Evolutionary conservation across 2,113 vertebrate genomes (phyloP).

Genomic region (Hucho hucho): DNA sequence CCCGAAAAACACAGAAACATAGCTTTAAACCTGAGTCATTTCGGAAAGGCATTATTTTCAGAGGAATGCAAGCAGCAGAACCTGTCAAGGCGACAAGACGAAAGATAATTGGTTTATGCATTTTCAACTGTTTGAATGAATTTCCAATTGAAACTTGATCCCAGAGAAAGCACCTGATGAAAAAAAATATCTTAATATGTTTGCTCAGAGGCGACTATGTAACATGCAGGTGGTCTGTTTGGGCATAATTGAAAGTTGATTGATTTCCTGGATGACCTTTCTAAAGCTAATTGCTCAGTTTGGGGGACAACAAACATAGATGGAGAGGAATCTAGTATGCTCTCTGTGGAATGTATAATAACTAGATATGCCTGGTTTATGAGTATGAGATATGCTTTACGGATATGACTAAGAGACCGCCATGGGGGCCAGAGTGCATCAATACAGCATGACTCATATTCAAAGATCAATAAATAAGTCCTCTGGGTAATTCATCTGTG

Average conservation of each 20-base stretch:
- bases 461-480: not conserved
- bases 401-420: slow-evolving; percentile 7
- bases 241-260: slow-evolving; percentile 42
- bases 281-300: slow-evolving; percentile 39
- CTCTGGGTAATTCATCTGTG: not conserved
- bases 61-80: not conserved
- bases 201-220: not conserved
- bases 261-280: slow-evolving; percentile 46
- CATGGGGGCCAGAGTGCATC: not conserved
- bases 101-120: not conserved
- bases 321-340: slow-evolving; percentile 16
- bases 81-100: not conserved
- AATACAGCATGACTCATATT: not conserved
- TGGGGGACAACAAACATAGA: slow-evolving; percentile 34
- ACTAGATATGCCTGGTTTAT: not conserved
- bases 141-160: not conserved
- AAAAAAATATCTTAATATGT: slow-evolving; percentile 11
- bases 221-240: slow-evolving; percentile 10
- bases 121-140: not conserved
- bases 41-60: not conserved
- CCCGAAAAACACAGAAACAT: slow-evolving; percentile 1
- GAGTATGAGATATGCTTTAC: slow-evolving; percentile 1
- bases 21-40: not conserved
- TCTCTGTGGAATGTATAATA: slow-evolving; percentile 26
- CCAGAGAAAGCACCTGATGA: slow-evolving; percentile 7